Evolutionary conservation across 2,888 invertebrate genomes (phyloP), one percentile per base, ranked within the genome.

Genomic region (Apotomis turbidana): DNA sequence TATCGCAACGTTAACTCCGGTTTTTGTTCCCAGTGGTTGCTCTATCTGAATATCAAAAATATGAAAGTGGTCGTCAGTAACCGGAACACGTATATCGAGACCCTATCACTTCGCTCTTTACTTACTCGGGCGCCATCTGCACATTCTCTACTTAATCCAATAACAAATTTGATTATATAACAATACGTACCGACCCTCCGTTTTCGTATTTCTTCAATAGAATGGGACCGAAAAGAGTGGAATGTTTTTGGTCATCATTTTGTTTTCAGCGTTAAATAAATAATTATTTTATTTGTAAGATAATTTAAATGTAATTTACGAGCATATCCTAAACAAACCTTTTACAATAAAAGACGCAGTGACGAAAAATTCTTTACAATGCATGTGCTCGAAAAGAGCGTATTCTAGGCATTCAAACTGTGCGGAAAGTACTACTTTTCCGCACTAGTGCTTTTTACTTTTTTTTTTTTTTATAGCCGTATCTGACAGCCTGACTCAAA

Each of bases 11-110:
- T 90, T 91, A 91, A 90, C 91, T 89, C 84, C 87, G 90, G 91
- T 91, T 91, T 71, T 92, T 91, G 92, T 92, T 93, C 91, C 88
- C 90, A 88, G 86, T 88, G 88, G 89, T 83, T 84, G 86, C 90
- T 84, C 84, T 88, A 92, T 93, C 93, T 93, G 93, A 93, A 93
- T 93, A 92, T 93, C 93, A 92, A 93, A 91, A 92, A 89, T 90
- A 88, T 87, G 90, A 89, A 91, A 92, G 87, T 84, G 85, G 87
- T 90, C 90, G 89, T 93, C 91, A 89, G 92, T 90, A 93, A 81
- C 83, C 93, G 83, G 81, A 88, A 90, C 93, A 93, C 93, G 93
- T 93, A 90, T 89, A 88, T 89, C 88, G 90, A 86, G 93, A 91
- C 93, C 92, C 92, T 92, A 93, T 93, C 92, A 92, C 90, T 91